Conservation (phyloP, 2,113 vertebrate species). For the Accipiter virgatus region DNA sequence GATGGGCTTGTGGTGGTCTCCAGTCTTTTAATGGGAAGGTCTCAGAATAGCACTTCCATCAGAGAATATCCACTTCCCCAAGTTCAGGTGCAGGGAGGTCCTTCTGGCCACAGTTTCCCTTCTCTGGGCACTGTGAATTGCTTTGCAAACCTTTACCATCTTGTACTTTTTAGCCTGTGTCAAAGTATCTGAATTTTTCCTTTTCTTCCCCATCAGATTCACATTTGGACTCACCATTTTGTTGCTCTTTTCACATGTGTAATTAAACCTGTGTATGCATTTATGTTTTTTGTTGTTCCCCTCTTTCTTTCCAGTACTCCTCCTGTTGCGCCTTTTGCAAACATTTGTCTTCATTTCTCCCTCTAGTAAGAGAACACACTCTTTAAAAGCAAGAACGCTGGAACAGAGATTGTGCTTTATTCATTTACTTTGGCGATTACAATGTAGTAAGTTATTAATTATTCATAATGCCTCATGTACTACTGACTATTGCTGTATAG, state of each 20-base stretch:
- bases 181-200: neutral
- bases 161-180: neutral
- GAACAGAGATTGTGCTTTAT: neutral
- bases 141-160: neutral
- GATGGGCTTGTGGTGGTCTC: neutral
- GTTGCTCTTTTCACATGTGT: neutral
- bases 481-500: neutral
- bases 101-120: neutral
- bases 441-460: conserved; percentile 20
- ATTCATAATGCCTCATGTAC: conserved; percentile 7
- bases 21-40: neutral
- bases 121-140: neutral
- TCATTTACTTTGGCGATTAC: conserved; percentile 48
- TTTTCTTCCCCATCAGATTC: neutral
- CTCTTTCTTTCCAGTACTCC: neutral
- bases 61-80: neutral
- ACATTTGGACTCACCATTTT: neutral
- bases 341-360: conserved; percentile 2
- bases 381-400: neutral
- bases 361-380: neutral
- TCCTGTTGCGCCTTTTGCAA: neutral
- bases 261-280: neutral
- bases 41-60: neutral
- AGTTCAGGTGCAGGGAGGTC: neutral
- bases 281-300: neutral